Base-by-base conservation (phyloP, 1,140 invertebrate genomes). In the Brachionus rubens region DNA sequence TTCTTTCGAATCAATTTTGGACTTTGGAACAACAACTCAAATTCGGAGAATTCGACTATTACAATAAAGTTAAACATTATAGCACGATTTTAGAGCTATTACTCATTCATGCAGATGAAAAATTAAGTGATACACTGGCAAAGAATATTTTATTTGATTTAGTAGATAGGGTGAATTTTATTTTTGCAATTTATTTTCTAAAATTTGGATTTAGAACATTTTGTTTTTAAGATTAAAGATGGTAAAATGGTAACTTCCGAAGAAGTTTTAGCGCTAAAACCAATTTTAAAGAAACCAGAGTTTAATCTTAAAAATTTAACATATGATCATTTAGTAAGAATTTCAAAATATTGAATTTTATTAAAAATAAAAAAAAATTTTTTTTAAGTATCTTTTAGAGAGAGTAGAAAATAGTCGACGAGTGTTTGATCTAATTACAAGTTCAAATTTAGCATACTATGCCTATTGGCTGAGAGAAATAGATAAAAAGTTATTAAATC, bases 1-100 rank as follows among this genome's bases (percentile, higher is more conserved):
- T 72, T n/a, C 28, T 72, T 19, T 72, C 30, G 12, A 36, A 50
- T 24, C 68, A 72, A 40, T 72, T 72, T 14, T 72, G 68, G 68
- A 72, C 68, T 6, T 12, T 72, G 2, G 68, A 72, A 9, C 68
- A 72, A 72, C 28, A 50, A 9, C 19, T 72, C 7, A 72, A 65
- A 26, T 65, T 65, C 24, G 59, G 59, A 9, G 59, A 65, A 65
- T 9, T 46, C 0, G 59, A 65, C 4, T 65, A 65, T 24, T 65
- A 43, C 21, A 65, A 65, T 21, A 65, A 65, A 65, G 59, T 65
- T n/a, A 65, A 65, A 28, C 59, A 43, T 3, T 65, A 65, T 43
- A 36, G 40, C 14, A 41, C 59, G 0, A 43, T 65, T 43, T 43
- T 65, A 43, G 59, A 65, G 10, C 36, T 43, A 16, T 26, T 65